Conservation (phyloP, 2,113 vertebrate species). For the Bucco capensis region DNA sequence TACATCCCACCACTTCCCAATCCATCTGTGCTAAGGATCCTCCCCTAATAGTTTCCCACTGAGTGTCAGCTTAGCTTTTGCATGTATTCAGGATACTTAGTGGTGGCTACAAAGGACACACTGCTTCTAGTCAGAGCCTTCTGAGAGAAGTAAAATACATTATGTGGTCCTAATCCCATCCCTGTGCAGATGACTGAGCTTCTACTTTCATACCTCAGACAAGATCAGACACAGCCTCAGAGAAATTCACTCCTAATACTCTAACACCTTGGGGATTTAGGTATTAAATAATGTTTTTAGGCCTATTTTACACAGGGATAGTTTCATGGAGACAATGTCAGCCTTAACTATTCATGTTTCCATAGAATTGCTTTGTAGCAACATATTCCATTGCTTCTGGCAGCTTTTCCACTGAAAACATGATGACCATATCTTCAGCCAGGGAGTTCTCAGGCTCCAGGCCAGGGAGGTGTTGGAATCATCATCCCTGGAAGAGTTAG, state of each 20-base stretch:
- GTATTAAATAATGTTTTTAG: not conserved
- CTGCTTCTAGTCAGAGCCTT: not conserved
- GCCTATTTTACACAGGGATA: not conserved
- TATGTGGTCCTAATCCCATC: not conserved
- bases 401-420: not conserved
- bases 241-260: not conserved
- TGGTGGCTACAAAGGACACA: not conserved
- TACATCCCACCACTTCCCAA: fast-evolving
- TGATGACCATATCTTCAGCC: not conserved
- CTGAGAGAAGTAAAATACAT: not conserved
- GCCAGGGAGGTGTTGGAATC: too few species aligned
- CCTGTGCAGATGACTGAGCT: not conserved
- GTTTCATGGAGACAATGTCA: not conserved
- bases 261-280: not conserved
- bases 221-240: not conserved
- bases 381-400: not conserved
- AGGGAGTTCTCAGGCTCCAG: too few species aligned
- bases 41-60: not conserved
- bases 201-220: not conserved
- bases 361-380: not conserved
- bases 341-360: not conserved
- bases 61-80: too few species aligned
- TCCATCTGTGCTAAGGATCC: not conserved
- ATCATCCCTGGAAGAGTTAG: too few species aligned
- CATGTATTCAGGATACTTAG: not conserved